These are phyloP conservation scores for Odocoileus virginianus DNA, from an alignment of 2,113 vertebrate species.

Conservation along the genomic window DNA sequence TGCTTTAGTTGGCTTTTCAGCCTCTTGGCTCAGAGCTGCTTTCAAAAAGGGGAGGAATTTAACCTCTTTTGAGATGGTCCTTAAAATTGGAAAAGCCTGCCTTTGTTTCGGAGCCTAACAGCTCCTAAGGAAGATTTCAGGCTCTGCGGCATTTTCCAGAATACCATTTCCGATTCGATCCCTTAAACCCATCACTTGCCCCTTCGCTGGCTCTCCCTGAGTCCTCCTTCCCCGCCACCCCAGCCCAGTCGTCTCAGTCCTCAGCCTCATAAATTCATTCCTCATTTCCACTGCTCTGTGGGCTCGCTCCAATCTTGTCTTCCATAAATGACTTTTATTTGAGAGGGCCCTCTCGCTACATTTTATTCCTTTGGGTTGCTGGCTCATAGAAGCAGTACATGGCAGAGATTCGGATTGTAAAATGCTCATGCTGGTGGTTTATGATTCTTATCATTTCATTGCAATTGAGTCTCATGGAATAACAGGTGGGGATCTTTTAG, in stretches of 20 bases:
- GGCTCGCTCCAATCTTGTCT: not conserved
- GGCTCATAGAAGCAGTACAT: conserved; percentile 1
- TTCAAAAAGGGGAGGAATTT: not conserved
- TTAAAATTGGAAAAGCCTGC: not conserved
- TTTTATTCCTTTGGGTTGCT: conserved; percentile 30
- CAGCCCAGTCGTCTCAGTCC: not conserved
- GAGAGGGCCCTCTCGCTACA: not conserved
- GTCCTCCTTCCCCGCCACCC: not conserved
- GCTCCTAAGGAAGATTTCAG: not conserved
- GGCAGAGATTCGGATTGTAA: conserved; percentile 24
- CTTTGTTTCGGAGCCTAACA: not conserved
- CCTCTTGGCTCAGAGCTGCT: not conserved
- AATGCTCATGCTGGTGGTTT: conserved; percentile 28
- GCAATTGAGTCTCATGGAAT: conserved; percentile 11
- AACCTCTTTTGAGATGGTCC: not conserved
- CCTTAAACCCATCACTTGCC: not conserved
- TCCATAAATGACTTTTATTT: conserved; percentile 45
- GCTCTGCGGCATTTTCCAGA: not conserved
- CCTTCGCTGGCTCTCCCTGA: rapidly evolving
- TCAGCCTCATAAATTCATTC: not conserved
- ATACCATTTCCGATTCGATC: not conserved
- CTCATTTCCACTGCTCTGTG: not conserved
- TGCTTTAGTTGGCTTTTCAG: not conserved
- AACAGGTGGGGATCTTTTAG: conserved; percentile 36
- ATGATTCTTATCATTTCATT: conserved; percentile 51